Conservation (phyloP, 2,113 vertebrate species). For the Dicaeum eximium region DNA sequence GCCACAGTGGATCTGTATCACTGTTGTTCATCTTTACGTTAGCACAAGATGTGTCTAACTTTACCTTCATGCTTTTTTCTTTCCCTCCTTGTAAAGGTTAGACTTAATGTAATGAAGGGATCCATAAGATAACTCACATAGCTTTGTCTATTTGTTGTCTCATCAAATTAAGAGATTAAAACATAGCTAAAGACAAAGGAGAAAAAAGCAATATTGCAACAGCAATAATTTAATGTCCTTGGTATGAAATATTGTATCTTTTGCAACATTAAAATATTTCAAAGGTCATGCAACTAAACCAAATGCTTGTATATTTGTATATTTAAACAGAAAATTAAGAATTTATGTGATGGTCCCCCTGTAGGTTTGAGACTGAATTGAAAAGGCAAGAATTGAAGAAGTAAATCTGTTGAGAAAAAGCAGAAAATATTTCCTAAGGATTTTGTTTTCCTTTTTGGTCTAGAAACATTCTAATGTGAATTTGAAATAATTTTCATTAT, state of each 20-base stretch:
- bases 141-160: not conserved
- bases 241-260: not conserved
- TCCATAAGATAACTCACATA: not conserved
- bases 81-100: not conserved
- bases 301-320: not conserved
- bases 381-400: not conserved
- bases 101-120: conserved; percentile 4
- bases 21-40: conserved; percentile 9
- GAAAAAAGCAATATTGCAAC: not conserved
- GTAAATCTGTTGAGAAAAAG: not conserved
- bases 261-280: not conserved
- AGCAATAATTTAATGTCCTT: not conserved
- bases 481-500: not conserved
- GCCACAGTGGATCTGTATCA: not conserved
- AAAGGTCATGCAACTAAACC: not conserved
- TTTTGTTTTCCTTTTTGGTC: not conserved
- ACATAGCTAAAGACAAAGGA: not conserved
- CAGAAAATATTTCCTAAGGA: not conserved
- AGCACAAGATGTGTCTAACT: not conserved
- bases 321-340: not conserved
- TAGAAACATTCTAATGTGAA: not conserved
- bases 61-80: not conserved
- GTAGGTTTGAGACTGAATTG: not conserved
- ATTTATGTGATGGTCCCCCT: not conserved
- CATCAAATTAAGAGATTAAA: not conserved